Conservation (phyloP, 2,888 invertebrate genomes). For the Papilio protenor region DNA sequence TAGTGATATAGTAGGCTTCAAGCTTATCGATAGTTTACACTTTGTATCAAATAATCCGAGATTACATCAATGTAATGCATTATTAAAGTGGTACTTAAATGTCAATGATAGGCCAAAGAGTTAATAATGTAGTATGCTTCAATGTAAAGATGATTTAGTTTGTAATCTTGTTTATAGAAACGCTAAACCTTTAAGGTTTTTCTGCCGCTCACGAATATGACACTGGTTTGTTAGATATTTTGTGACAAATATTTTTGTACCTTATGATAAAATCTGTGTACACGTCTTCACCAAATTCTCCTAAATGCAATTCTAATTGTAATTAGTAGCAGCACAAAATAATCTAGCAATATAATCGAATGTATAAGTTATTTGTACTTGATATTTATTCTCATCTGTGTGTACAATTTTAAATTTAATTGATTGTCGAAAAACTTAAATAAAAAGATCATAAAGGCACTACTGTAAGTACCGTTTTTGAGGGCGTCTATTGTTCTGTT, state of each 20-base stretch:
- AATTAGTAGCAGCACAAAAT: neutral
- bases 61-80: conserved; percentile 23
- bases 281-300: neutral
- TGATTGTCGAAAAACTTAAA: no score
- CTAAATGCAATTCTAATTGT: neutral
- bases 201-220: neutral
- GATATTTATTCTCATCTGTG: no score
- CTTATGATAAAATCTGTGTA: neutral
- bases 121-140: neutral
- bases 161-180: neutral
- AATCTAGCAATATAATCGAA: neutral
- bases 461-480: neutral
- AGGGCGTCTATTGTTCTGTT: neutral
- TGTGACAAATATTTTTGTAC: neutral
- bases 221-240: neutral
- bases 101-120: neutral
- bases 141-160: neutral
- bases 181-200: neutral
- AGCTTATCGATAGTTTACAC: conserved; percentile 20
- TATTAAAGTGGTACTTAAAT: conserved; percentile 24
- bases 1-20: conserved; percentile 4
- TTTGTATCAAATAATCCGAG: conserved; percentile 28
- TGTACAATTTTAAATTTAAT: no score
- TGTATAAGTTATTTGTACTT: no score
- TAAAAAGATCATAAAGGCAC: no score